Base-by-base conservation (phyloP, 2,888 invertebrate species). In the Carcina quercana region DNA sequence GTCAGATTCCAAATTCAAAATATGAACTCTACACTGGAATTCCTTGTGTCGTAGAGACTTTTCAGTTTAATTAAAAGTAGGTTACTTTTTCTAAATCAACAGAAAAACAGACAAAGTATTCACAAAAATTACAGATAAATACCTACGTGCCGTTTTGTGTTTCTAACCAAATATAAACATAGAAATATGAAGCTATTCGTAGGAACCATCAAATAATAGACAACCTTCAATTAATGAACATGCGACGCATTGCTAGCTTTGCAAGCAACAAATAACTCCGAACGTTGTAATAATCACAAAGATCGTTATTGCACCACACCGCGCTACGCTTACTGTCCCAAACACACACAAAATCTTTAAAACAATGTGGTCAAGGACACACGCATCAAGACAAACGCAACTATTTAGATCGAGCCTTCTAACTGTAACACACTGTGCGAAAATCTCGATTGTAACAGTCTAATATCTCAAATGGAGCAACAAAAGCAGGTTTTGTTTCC, bases 391-490 rank as follows among this genome's bases (percentile, higher is more conserved):
- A 22, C 31, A 32, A 41, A 25, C 34, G 34, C 38, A 29, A 36
- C 26, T 35, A 30, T 19, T 13, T n/a, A n/a, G n/a, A 26, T 30
- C 27, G 14, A 29, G 13, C 10, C 13, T 15, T 21, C 12, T 14
- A 32, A 19, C 4, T 27, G 25, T 11, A 11, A 25, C 29, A 57
- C 51, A 50, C 50, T 49, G 7, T 14, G 13, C 2, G 42, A 50
- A 49, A 43, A 53, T 56, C 54, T 59, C 55, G 53, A 42, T 42
- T 22, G 40, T 59, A 50, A 52, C 51, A 54, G 49, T 47, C 47
- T 59, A 54, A 63, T 56, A 56, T 60, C 46, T 59, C 38, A 65
- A 68, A 53, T 69, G 48, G 62, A 66, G 63, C 60, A 64, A 46
- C 42, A 36, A 53, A 52, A 43, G 53, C 55, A 38, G 40, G 57